Percentiles rank a stretch among this genome's conserved stretches.
Conservation (phyloP, 2,797 vertebrate genomes). For the Darevskia nairensis region DNA sequence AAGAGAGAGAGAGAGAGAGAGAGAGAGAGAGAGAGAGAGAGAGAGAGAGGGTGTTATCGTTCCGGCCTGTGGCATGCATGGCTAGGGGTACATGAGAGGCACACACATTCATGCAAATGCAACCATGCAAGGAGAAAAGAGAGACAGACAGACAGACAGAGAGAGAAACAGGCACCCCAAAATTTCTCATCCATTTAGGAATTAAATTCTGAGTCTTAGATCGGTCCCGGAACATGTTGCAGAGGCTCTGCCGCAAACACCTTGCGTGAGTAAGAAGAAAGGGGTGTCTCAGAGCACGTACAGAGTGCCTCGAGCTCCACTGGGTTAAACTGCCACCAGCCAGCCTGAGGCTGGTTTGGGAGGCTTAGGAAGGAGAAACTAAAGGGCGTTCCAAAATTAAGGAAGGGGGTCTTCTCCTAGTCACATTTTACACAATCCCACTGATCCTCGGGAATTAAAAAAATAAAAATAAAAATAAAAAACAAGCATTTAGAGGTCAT, state of each 20-base stretch:
- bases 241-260: background rate
- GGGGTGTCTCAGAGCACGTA: background rate
- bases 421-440: no score
- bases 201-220: background rate
- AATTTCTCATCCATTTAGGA: background rate
- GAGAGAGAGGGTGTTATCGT: background rate
- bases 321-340: background rate
- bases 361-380: no score
- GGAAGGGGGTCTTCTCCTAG: no score
- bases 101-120: background rate
- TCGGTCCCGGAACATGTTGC: background rate
- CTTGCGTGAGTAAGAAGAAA: background rate
- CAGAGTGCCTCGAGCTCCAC: background rate
- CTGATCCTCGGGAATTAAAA: no score
- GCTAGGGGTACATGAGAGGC: rapidly evolving
- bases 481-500: no score
- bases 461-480: no score
- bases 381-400: no score
- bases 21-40: background rate
- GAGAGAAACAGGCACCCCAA: background rate
- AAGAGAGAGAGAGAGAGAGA: background rate
- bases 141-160: background rate
- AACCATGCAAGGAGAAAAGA: background rate
- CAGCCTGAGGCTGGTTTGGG: no score
- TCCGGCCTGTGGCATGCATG: constrained; percentile 26